Percentiles rank a stretch among this genome's conserved stretches.
phyloP scores from a whole-genome alignment of 1,140 invertebrate genomes.

The Uloborus diversus region DNA sequence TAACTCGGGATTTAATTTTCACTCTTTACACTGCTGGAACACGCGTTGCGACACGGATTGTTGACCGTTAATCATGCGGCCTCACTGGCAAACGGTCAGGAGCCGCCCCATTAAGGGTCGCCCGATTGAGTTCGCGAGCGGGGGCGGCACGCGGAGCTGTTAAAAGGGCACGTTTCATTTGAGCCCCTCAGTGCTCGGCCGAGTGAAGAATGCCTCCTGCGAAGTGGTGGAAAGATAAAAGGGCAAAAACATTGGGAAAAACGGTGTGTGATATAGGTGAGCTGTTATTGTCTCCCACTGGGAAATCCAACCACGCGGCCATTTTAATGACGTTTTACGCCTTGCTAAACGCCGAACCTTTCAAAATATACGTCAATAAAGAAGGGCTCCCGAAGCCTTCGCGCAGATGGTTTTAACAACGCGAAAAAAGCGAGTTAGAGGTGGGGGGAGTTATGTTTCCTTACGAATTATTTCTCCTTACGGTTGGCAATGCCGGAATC shows the following conservation, averaged over 20 bases:
- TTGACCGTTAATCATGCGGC: constrained; percentile 48
- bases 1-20: constrained; percentile 50
- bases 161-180: constrained; percentile 31
- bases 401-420: constrained; percentile 46
- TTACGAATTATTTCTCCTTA: constrained; percentile 50
- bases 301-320: constrained; percentile 34
- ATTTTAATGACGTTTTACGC: constrained; percentile 54
- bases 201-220: background rate
- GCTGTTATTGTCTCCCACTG: constrained; percentile 39
- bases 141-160: constrained; percentile 24
- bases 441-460: background rate
- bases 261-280: constrained; percentile 36
- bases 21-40: constrained; percentile 45
- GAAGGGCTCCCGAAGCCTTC: constrained; percentile 16
- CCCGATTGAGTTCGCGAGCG: constrained; percentile 28
- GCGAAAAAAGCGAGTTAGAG: background rate
- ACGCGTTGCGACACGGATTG: constrained; percentile 43
- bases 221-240: background rate
- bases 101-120: constrained; percentile 39
- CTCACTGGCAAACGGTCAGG: background rate
- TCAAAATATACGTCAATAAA: constrained; percentile 47
- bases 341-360: constrained; percentile 34
- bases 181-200: background rate
- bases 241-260: background rate
- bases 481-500: constrained; percentile 49